Conservation (phyloP, 1,140 invertebrate genomes). For the Drosophila simulans region DNA sequence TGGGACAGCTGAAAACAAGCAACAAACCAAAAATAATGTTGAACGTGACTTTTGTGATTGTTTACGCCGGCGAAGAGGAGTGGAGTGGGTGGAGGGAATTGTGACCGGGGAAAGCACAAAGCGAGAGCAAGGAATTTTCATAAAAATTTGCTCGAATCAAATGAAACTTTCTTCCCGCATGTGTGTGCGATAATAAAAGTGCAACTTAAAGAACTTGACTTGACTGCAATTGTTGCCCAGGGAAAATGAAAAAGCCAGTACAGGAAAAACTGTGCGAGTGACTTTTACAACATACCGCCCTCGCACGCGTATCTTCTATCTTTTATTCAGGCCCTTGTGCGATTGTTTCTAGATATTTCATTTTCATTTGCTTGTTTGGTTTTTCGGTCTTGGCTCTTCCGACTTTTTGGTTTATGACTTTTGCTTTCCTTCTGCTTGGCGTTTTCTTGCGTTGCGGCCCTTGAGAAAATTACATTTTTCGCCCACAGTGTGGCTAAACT, state of each 20-base stretch:
- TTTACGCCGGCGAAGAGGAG: constrained; percentile 46
- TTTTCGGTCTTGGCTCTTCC: constrained; percentile 13
- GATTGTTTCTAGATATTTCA: constrained; percentile 75
- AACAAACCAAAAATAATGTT: constrained; percentile 83
- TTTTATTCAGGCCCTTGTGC: constrained; percentile 40
- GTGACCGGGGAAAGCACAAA: constrained; percentile 19
- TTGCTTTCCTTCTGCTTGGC: constrained; percentile 46
- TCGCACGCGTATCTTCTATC: constrained; percentile 56
- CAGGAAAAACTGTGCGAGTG: constrained; percentile 52
- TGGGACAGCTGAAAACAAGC: constrained; percentile 62
- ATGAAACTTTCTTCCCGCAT: constrained; percentile 66
- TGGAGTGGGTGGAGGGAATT: not conserved
- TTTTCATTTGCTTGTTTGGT: constrained; percentile 28
- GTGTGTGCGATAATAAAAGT: constrained; percentile 72
- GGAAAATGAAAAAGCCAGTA: constrained; percentile 43
- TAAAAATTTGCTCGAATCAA: constrained; percentile 80
- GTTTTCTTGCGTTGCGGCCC: not conserved
- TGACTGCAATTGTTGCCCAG: constrained; percentile 80
- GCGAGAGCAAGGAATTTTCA: constrained; percentile 71
- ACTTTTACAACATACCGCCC: constrained; percentile 65
- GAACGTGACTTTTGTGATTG: constrained; percentile 83
- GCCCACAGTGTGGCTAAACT: constrained; percentile 50
- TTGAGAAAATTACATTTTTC: constrained; percentile 66
- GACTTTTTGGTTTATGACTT: constrained; percentile 66
- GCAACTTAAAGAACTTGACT: constrained; percentile 81